Conservation (phyloP, 2,888 invertebrate genomes). For the Siphonodentalium dalli region DNA sequence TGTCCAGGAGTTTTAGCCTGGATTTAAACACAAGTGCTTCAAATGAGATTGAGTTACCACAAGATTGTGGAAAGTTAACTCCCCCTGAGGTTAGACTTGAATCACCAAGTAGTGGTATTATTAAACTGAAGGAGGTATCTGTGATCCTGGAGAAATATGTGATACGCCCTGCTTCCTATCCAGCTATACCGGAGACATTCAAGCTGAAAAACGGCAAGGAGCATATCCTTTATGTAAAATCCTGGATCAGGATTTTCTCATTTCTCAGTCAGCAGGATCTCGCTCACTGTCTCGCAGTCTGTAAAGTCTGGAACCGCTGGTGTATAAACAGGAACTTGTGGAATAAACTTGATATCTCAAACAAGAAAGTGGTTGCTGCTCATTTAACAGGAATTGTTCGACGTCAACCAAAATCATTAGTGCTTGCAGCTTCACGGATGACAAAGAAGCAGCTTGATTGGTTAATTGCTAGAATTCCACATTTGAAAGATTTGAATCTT, state of each 20-base stretch:
- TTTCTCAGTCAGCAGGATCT: conserved; percentile 67
- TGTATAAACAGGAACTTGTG: conserved; percentile 84
- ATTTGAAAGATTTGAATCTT: conserved; percentile 80
- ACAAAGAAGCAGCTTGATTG: conserved; percentile 88
- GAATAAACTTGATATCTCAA: conserved; percentile 82
- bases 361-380: conserved; percentile 72
- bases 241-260: conserved; percentile 66
- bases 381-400: conserved; percentile 84
- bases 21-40: no score
- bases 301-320: conserved; percentile 87
- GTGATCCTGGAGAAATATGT: conserved; percentile 42
- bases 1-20: no score
- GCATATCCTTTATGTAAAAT: conserved; percentile 53
- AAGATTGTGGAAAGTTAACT: no score
- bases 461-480: conserved; percentile 86
- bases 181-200: conserved; percentile 50
- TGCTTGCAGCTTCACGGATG: conserved; percentile 87
- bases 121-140: conserved; percentile 23
- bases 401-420: conserved; percentile 84
- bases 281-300: conserved; percentile 76
- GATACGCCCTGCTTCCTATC: conserved; percentile 54
- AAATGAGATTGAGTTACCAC: no score
- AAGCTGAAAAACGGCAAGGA: conserved; percentile 33
- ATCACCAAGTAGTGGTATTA: not conserved
- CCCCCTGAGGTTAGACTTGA: no score